A percentile compares a stretch with the other conserved stretches of the same genome.
Conservation (phyloP, 2,888 invertebrate species). For the Carabus problematicus region DNA sequence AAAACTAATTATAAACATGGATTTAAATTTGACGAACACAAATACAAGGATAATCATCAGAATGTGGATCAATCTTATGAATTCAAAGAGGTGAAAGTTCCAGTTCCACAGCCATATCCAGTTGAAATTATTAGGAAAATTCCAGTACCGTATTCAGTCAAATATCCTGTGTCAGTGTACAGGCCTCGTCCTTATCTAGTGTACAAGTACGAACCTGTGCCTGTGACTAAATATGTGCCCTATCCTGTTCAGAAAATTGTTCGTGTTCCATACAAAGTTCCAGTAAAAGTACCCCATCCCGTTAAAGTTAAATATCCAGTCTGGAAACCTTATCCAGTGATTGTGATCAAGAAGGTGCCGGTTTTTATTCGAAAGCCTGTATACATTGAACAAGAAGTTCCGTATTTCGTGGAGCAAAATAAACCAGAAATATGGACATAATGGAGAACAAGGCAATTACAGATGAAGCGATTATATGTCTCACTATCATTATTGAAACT, state of each 20-base stretch:
- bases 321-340: constrained; percentile 28
- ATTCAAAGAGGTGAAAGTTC: too few species aligned
- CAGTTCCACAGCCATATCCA: constrained; percentile 20
- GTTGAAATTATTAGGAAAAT: constrained; percentile 24
- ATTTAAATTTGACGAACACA: constrained; percentile 36
- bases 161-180: constrained; percentile 52
- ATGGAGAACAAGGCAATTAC: not conserved
- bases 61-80: too few species aligned
- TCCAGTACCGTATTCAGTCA: constrained; percentile 42
- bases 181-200: constrained; percentile 50
- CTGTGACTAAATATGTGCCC: constrained; percentile 55
- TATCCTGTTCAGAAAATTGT: constrained; percentile 50
- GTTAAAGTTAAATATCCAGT: constrained; percentile 20
- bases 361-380: constrained; percentile 12
- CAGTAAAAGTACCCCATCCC: constrained; percentile 17
- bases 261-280: constrained; percentile 53
- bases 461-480: not conserved
- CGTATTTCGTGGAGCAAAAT: constrained; percentile 47
- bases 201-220: constrained; percentile 54
- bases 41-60: too few species aligned
- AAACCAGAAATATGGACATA: constrained; percentile 44
- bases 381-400: constrained; percentile 51
- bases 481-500: not conserved
- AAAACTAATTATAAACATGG: too few species aligned
- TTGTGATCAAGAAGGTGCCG: constrained; percentile 23